Evolutionary conservation across 2,113 vertebrate genomes (phyloP).

Genomic region (Macroglossus sobrinus): DNA sequence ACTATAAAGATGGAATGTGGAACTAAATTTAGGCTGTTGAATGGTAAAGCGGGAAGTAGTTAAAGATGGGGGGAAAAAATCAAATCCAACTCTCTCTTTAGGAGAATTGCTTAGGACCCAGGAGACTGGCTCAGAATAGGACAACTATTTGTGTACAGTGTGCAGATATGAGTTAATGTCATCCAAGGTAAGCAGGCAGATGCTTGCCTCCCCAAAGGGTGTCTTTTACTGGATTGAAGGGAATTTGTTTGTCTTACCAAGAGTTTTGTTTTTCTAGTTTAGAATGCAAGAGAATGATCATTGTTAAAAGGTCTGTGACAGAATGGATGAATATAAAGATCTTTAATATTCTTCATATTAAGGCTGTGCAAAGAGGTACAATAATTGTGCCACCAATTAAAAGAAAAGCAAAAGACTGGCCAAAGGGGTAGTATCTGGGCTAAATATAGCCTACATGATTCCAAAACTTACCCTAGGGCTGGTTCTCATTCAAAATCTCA

Average conservation of each 20-base stretch:
- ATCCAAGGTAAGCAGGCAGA: background rate
- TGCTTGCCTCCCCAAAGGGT: background rate
- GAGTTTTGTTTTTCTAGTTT: background rate
- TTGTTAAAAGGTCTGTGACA: background rate
- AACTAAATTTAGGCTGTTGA: slow-evolving; percentile 12
- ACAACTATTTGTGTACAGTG: background rate
- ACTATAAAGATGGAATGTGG: background rate
- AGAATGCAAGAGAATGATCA: background rate
- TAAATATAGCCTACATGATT: background rate
- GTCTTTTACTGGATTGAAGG: background rate
- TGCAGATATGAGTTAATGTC: background rate
- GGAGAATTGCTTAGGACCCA: background rate
- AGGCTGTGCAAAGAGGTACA: background rate
- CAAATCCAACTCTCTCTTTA: background rate
- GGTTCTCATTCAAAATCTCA: background rate
- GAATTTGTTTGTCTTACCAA: background rate
- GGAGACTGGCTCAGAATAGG: background rate
- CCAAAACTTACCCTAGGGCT: background rate
- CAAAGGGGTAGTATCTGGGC: background rate
- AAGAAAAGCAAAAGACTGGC: background rate
- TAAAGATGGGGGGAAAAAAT: background rate
- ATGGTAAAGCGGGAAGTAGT: background rate
- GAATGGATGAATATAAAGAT: background rate
- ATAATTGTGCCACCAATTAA: background rate
- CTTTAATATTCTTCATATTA: background rate